Base-by-base conservation (phyloP, 1,140 invertebrate species). In the Acyrthosiphon pisum region DNA sequence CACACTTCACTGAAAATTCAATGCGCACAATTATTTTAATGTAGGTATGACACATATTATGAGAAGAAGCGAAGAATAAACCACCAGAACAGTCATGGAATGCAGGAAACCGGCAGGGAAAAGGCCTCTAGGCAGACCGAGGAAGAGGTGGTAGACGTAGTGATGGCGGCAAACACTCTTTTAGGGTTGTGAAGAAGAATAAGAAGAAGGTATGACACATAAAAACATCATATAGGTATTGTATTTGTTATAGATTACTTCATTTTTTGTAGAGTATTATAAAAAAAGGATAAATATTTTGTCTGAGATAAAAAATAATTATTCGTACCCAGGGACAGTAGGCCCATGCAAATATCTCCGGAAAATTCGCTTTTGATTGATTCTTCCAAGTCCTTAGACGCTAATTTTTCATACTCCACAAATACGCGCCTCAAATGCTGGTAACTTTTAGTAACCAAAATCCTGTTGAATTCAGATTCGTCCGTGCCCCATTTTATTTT, bases 361-460 rank as follows among this genome's bases (percentile, higher is more conserved):
- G 97, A 98, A 95, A 99, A 98, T 96, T 99, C 98, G 93, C 96
- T 96, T 95, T 98, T 97, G 94, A 99, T 98, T 9, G 98, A 97
- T n/a, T 97, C 96, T 94, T 98, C 98, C 94, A 99, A 97, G 93
- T 97, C 96, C 94, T 97, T 97, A 35, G 98, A 98, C 48, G 97
- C 95, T 20, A 98, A 94, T 91, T 96, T 96, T 95, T 98, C 97
- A 94, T 97, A 98, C 94, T 98, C 97, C 6, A 96, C 95, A 94
- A 99, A 98, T 94, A 98, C 95, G 44, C 94, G 90, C 76, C 96
- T 95, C 20, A 98, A 95, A 94, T 97, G 97, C 68, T 96, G 95
- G 94, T 96, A 96, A 94, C 96, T 97, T 23, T 96, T 95, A 84
- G 95, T 95, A 48, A 96, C 95, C 93, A 97, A 95, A 93, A 97